Conservation (phyloP, 2,113 vertebrate species). For the Corythornis madagascariensis region DNA sequence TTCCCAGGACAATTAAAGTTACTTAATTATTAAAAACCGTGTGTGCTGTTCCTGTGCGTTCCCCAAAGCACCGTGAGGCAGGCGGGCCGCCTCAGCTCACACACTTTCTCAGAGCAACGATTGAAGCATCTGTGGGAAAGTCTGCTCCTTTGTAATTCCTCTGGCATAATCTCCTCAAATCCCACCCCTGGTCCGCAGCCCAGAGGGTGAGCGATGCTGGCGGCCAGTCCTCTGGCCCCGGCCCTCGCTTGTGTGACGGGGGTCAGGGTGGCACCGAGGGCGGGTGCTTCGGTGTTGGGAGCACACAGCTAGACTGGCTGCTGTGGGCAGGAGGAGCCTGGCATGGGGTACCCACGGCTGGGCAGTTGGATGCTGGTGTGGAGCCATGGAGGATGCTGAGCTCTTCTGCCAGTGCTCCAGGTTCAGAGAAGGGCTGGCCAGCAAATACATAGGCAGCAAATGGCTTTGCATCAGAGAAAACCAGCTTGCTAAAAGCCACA, state of each 20-base stretch:
- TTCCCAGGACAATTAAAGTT: constrained; percentile 99
- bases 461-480: neutral
- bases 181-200: constrained; percentile 54
- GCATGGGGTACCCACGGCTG: fast-evolving
- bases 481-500: neutral
- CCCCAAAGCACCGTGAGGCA: constrained; percentile 71
- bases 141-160: constrained; percentile 74
- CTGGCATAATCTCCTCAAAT: constrained; percentile 76
- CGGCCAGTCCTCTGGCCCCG: neutral
- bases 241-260: neutral
- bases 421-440: neutral
- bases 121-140: constrained; percentile 81
- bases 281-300: neutral
- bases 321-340: fast-evolving
- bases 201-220: constrained; percentile 54
- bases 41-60: constrained; percentile 69
- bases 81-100: constrained; percentile 77
- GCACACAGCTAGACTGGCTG: neutral
- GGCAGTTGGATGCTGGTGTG: neutral
- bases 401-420: neutral
- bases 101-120: constrained; percentile 76
- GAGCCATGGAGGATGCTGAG: neutral
- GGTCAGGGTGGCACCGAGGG: fast-evolving
- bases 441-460: neutral
- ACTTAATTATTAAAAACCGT: constrained; percentile 84